phyloP scores from a whole-genome alignment of 2,888 invertebrate genomes.

The Thelaira solivaga region DNA sequence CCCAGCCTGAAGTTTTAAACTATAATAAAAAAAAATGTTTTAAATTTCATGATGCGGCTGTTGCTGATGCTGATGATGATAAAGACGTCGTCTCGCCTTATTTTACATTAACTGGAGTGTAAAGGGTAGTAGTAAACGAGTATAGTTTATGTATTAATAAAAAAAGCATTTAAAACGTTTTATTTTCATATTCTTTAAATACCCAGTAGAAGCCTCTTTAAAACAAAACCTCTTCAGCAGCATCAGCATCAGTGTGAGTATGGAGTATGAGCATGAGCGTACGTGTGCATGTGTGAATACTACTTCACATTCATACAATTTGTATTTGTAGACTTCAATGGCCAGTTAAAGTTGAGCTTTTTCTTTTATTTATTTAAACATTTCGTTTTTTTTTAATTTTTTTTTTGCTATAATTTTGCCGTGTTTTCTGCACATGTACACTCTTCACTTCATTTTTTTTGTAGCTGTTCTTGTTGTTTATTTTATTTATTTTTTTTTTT shows the following conservation, averaged over 20 bases:
- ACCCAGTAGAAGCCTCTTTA: slow-evolving; percentile 24
- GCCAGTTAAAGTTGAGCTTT: slow-evolving; percentile 59
- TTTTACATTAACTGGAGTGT: slow-evolving; percentile 62
- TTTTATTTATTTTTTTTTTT: not conserved
- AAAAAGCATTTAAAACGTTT: slow-evolving; percentile 39
- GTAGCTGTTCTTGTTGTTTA: too few relatives aligned
- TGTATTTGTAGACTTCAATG: slow-evolving; percentile 44
- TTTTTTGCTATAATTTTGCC: slow-evolving; percentile 7
- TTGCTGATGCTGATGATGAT: slow-evolving; percentile 2
- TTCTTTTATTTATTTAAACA: slow-evolving; percentile 25
- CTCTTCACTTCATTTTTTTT: slow-evolving; percentile 45
- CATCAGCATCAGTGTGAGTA: slow-evolving; percentile 13
- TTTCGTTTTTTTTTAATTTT: slow-evolving; percentile 5
- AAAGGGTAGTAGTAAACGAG: slow-evolving; percentile 34
- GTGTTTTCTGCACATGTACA: slow-evolving; percentile 41
- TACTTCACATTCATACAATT: slow-evolving; percentile 24
- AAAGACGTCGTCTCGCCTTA: slow-evolving; percentile 53
- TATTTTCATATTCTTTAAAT: slow-evolving; percentile 18
- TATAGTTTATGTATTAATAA: not conserved
- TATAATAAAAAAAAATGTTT: slow-evolving; percentile 41
- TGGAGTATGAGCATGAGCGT: not conserved
- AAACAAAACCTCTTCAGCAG: slow-evolving; percentile 9
- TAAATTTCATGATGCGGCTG: not conserved
- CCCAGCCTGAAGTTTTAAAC: slow-evolving; percentile 33
- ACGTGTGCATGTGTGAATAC: slow-evolving; percentile 2